Conservation (phyloP, 2,888 invertebrate species). For the Hofmannophila pseudospretella region DNA sequence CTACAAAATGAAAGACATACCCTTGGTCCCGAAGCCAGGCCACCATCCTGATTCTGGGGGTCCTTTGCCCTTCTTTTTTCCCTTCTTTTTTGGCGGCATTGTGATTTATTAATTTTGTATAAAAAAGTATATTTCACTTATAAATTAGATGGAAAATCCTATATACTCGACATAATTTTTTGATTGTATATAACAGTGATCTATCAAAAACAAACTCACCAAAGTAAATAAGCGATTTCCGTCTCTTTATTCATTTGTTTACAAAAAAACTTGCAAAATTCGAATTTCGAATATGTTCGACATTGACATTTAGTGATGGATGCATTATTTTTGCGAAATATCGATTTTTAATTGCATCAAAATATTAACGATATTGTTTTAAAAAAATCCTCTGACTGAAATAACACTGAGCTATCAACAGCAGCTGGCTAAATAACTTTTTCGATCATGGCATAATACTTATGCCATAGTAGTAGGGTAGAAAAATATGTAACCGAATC, state of each 20-base stretch:
- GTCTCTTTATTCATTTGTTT: constrained; percentile 26
- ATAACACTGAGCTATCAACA: too few relatives aligned
- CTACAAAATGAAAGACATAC: constrained; percentile 32
- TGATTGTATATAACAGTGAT: constrained; percentile 23
- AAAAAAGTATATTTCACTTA: constrained; percentile 24
- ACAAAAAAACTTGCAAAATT: constrained; percentile 14
- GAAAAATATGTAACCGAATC: too few relatives aligned
- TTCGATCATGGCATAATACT: too few relatives aligned
- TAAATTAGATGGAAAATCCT: constrained; percentile 30
- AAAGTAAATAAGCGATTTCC: constrained; percentile 13
- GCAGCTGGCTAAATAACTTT: too few relatives aligned
- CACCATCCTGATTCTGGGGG: constrained; percentile 69
- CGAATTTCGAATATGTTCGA: constrained; percentile 11
- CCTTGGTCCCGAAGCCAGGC: constrained; percentile 68
- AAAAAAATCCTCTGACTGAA: too few relatives aligned
- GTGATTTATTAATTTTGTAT: constrained; percentile 18
- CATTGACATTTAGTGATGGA: too few relatives aligned
- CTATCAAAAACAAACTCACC: constrained; percentile 43
- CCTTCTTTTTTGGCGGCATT: constrained; percentile 57
- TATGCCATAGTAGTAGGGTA: too few relatives aligned
- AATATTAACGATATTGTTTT: too few relatives aligned
- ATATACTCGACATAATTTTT: constrained; percentile 48
- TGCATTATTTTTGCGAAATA: too few relatives aligned
- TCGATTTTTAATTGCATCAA: too few relatives aligned
- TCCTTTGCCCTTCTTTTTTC: constrained; percentile 46